Percentiles rank a stretch among this genome's conserved stretches.
phyloP scores from a whole-genome alignment of 1,140 invertebrate species.

The Zaprionus africanus region DNA sequence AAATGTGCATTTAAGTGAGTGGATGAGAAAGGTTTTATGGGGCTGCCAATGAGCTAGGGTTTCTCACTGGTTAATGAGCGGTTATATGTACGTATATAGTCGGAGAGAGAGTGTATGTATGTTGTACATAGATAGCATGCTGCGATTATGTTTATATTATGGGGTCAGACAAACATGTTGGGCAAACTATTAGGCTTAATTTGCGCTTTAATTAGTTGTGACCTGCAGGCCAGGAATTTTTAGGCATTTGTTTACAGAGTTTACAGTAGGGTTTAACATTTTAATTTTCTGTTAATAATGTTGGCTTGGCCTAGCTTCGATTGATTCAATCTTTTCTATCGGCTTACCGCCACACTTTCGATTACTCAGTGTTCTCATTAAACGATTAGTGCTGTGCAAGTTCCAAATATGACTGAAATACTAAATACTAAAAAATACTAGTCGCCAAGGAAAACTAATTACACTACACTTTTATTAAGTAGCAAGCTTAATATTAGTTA shows the following conservation, averaged over 20 bases:
- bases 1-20: conserved; percentile 64
- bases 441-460: neutral
- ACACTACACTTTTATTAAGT: neutral
- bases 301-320: too few relatives aligned
- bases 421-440: too few relatives aligned
- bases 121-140: neutral
- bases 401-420: too few relatives aligned
- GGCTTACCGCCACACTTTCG: too few relatives aligned
- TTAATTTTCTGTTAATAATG: too few relatives aligned
- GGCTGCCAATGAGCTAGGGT: conserved; percentile 10
- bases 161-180: neutral
- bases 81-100: neutral
- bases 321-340: too few relatives aligned
- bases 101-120: too few relatives aligned
- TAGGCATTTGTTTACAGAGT: too few relatives aligned
- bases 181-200: neutral
- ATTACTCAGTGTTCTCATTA: too few relatives aligned
- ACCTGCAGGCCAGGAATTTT: neutral
- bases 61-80: conserved; percentile 18
- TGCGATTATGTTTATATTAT: neutral
- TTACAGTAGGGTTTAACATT: too few relatives aligned
- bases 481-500: neutral
- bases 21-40: conserved; percentile 36
- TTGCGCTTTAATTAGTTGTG: conserved; percentile 14
- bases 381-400: too few relatives aligned